Conservation (phyloP, 2,888 invertebrate genomes). For the Pachycephus smyrnensis region DNA sequence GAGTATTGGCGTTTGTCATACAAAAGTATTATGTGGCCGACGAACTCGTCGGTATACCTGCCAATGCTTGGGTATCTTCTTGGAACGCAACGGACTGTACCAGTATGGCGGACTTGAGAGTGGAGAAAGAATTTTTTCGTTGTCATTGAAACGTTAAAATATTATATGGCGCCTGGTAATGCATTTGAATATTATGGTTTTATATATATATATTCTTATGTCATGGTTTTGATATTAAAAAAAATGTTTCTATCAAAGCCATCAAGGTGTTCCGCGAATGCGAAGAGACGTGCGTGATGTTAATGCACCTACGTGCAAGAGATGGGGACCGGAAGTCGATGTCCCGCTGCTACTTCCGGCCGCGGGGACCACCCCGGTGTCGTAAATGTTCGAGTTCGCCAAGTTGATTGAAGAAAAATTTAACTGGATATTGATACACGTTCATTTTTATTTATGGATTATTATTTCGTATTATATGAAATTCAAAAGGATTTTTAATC, state of each 20-base stretch:
- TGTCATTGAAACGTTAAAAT: neutral
- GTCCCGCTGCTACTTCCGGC: constrained; percentile 30
- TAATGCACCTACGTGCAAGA: constrained; percentile 24
- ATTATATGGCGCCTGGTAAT: neutral
- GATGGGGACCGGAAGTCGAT: constrained; percentile 36
- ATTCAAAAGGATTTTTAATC: neutral
- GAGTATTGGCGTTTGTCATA: constrained; percentile 55
- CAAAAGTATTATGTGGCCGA: constrained; percentile 49
- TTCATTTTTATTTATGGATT: neutral
- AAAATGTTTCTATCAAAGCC: neutral
- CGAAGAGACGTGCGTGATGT: constrained; percentile 19
- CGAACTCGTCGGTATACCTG: constrained; percentile 35
- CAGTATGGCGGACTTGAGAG: neutral
- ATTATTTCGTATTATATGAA: neutral
- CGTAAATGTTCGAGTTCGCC: neutral
- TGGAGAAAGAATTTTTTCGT: neutral
- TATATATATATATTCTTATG: neutral
- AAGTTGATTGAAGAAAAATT: neutral
- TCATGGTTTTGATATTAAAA: neutral
- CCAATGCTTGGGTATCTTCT: neutral
- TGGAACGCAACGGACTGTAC: neutral
- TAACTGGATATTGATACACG: neutral
- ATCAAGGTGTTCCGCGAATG: neutral
- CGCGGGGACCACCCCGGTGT: constrained; percentile 4
- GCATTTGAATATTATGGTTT: neutral